Conservation (phyloP, 2,113 vertebrate genomes). For the Isurus oxyrinchus region DNA sequence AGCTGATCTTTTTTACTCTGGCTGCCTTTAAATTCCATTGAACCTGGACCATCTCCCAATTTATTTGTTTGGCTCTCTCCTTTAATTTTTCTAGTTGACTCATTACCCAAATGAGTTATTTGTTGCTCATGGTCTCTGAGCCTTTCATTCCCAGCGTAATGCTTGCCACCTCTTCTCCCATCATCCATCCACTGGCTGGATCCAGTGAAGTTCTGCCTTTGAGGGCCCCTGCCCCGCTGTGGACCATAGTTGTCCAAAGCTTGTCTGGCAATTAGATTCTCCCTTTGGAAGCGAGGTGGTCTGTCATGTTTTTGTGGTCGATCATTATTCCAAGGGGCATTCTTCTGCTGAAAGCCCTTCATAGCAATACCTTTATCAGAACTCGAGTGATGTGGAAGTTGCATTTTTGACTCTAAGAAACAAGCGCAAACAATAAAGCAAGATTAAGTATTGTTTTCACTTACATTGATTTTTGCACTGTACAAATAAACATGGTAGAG, state of each 20-base stretch:
- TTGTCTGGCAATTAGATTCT: conserved; percentile 72
- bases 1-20: conserved; percentile 53
- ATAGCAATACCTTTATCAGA: conserved; percentile 62
- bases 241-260: conserved; percentile 59
- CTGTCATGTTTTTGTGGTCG: conserved; percentile 77
- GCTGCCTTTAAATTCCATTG: conserved; percentile 61
- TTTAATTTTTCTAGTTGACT: conserved; percentile 61
- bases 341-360: conserved; percentile 68
- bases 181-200: conserved; percentile 65
- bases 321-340: conserved; percentile 66
- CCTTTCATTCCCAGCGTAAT: conserved; percentile 62
- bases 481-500: not conserved
- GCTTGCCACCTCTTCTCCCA: conserved; percentile 60
- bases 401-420: conserved; percentile 76
- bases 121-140: conserved; percentile 65
- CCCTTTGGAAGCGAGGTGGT: conserved; percentile 86
- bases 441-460: not conserved
- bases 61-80: conserved; percentile 64
- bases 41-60: conserved; percentile 52
- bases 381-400: conserved; percentile 58
- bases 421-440: conserved; percentile 40
- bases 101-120: conserved; percentile 53
- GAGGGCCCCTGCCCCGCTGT: conserved; percentile 64
- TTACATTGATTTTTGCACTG: not conserved
- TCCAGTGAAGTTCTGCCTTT: conserved; percentile 56